Evolutionary conservation across 2,888 invertebrate species (phyloP), one percentile per base, ranked within the genome.

Genomic region (Anoplius nigerrimus): DNA sequence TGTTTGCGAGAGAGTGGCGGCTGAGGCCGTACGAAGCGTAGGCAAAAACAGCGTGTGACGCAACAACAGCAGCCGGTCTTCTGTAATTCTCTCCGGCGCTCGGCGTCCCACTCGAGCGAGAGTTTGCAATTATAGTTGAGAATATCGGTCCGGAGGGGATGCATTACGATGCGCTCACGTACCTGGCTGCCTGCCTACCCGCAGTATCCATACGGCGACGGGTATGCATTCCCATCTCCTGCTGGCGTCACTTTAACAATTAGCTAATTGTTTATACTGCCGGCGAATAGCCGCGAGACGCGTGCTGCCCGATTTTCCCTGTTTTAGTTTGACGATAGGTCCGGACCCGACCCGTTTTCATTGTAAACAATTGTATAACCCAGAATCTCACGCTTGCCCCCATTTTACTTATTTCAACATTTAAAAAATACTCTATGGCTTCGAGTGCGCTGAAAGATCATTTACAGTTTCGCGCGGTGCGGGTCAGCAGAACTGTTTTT

Each of bases 191-290:
- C n/a, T 46, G 51, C 58, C 52, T 52, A 52, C 21, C 52, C 15
- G 43, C 60, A 61, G 58, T 53, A 34, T 34, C 34, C 34, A 34
- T 11, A 34, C 34, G 34, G 34, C 34, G 11, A 11, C 34, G 34
- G 11, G 8, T 34, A 34, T 34, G 34, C 34, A 6, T 34, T 2
- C 34, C 34, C 34, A 34, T 13, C 34, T n/a, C 55, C 55, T 48
- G 62, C 45, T 54, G 43, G 74, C 77, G 72, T 77, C 77, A 76
- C 78, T 80, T 78, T 77, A 77, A 82, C 76, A 83, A 83, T 83
- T 82, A 82, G 76, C 75, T 82, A 82, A 83, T 81, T 81, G 82
- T 82, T 80, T 72, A 74, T 75, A 70, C 75, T 71, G 69, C 73
- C 72, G 74, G 71, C n/a, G 72, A 62, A 74, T 68, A 72, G 71